Percentiles rank a stretch among this genome's conserved stretches.
These are phyloP conservation scores for Melinaea marsaeus DNA, from an alignment of 2,888 invertebrate species.

Conservation along the genomic window DNA sequence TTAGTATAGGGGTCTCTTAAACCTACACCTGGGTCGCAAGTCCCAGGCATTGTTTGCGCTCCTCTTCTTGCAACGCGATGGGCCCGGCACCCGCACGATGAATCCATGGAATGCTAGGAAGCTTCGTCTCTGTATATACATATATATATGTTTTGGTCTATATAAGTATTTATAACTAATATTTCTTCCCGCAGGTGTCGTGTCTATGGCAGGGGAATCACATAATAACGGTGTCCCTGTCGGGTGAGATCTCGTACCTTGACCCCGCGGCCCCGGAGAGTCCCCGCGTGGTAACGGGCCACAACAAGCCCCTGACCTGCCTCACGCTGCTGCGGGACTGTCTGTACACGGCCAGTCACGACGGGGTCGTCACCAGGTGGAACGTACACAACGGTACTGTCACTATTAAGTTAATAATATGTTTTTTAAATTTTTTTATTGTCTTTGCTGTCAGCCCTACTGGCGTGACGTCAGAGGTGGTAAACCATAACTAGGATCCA, in stretches of 20 bases:
- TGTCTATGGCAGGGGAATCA: conserved; percentile 96
- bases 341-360: conserved; percentile 95
- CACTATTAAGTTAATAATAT: too few relatives aligned
- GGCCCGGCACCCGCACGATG: too few relatives aligned
- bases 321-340: conserved; percentile 85
- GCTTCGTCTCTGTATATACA: too few relatives aligned
- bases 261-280: conserved; percentile 90
- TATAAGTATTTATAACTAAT: neutral
- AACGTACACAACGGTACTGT: conserved; percentile 80
- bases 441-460: neutral
- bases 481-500: too few relatives aligned
- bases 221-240: conserved; percentile 93
- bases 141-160: neutral
- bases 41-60: too few relatives aligned
- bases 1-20: too few relatives aligned
- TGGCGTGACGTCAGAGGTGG: too few relatives aligned
- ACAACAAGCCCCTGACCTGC: conserved; percentile 98
- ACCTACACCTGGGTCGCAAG: too few relatives aligned
- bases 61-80: too few relatives aligned
- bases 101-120: too few relatives aligned
- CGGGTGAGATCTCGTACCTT: conserved; percentile 96
- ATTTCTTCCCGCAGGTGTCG: conserved; percentile 81
- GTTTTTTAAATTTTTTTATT: neutral
- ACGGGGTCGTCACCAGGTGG: conserved; percentile 93
- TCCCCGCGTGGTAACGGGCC: conserved; percentile 93